A percentile compares a stretch with the other conserved stretches of the same genome.
These are phyloP conservation scores for Salpingus planirostris DNA, from an alignment of 2,888 invertebrate species.

Conservation along the genomic window DNA sequence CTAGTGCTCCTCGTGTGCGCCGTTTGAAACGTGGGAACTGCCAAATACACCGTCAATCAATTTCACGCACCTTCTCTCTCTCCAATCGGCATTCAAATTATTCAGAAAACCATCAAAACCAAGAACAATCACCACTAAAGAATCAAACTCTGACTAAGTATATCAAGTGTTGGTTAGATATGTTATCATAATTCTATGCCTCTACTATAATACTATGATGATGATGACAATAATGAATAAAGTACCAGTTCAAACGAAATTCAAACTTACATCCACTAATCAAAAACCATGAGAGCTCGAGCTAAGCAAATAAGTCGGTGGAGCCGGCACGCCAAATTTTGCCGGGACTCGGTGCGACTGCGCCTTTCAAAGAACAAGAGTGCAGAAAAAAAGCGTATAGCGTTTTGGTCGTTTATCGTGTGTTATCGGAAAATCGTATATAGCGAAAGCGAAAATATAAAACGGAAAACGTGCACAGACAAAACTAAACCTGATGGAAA, in stretches of 20 bases:
- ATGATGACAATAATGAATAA: too few species aligned
- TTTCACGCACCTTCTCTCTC: too few species aligned
- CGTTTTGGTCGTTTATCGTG: too few species aligned
- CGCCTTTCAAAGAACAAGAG: slow-evolving; percentile 31
- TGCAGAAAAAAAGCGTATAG: slow-evolving; percentile 30
- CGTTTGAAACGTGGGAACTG: slow-evolving; percentile 42
- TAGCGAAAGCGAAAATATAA: slow-evolving; percentile 19
- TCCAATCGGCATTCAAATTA: too few species aligned
- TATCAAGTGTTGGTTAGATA: too few species aligned
- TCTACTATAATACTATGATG: too few species aligned
- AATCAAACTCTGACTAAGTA: too few species aligned
- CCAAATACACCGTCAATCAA: slow-evolving; percentile 3
- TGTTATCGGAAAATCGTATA: slow-evolving; percentile 26
- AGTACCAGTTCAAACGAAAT: slow-evolving; percentile 7
- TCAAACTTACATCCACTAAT: slow-evolving; percentile 24
- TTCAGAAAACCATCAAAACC: too few species aligned
- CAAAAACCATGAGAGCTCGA: too few species aligned
- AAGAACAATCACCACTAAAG: too few species aligned
- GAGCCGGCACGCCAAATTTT: slow-evolving; percentile 41
- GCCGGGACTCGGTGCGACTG: slow-evolving; percentile 37
- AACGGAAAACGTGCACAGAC: slow-evolving; percentile 27
- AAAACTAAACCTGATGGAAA: slow-evolving; percentile 31
- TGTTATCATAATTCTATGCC: too few species aligned
- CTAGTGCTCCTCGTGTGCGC: slow-evolving; percentile 40
- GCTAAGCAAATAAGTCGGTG: slow-evolving; percentile 40